A percentile compares a stretch with the other conserved stretches of the same genome.
Conservation (phyloP, 2,113 vertebrate species). For the Calonectris borealis region DNA sequence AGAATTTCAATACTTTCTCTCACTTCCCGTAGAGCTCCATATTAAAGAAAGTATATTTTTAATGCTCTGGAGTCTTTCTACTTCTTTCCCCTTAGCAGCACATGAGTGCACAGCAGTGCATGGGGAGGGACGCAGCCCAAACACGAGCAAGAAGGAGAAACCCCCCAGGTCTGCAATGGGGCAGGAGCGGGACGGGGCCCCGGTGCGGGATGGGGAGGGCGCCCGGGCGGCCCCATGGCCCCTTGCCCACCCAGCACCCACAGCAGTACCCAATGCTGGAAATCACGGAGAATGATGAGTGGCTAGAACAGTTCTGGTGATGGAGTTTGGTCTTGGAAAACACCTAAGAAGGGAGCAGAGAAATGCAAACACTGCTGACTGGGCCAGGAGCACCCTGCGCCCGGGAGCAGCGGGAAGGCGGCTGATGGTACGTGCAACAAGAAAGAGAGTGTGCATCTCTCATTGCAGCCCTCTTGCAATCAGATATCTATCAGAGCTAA, state of each 20-base stretch:
- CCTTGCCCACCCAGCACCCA: not conserved
- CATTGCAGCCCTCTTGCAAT: not conserved
- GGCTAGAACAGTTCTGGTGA: not conserved
- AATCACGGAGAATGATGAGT: not conserved
- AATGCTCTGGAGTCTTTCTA: not conserved
- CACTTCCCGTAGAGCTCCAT: not conserved
- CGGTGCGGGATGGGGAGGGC: accelerated
- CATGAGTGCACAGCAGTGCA: not conserved
- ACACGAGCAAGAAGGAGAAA: not conserved
- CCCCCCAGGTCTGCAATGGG: not conserved
- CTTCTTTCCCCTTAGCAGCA: not conserved
- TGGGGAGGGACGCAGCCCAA: not conserved
- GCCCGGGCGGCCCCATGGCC: accelerated
- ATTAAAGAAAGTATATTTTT: not conserved
- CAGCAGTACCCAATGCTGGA: not conserved
- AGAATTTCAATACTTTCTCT: not conserved
- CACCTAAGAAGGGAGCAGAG: not conserved
- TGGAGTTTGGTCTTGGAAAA: not conserved
- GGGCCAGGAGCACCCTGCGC: not conserved
- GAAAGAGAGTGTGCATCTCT: not conserved
- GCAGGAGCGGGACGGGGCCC: not conserved
- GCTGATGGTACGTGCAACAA: not conserved
- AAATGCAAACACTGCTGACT: not conserved
- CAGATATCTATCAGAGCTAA: no score
- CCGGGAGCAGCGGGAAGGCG: accelerated